A percentile compares a stretch with the other conserved stretches of the same genome.
phyloP scores from a whole-genome alignment of 1,140 invertebrate species.

The Solenopsis fugax region DNA sequence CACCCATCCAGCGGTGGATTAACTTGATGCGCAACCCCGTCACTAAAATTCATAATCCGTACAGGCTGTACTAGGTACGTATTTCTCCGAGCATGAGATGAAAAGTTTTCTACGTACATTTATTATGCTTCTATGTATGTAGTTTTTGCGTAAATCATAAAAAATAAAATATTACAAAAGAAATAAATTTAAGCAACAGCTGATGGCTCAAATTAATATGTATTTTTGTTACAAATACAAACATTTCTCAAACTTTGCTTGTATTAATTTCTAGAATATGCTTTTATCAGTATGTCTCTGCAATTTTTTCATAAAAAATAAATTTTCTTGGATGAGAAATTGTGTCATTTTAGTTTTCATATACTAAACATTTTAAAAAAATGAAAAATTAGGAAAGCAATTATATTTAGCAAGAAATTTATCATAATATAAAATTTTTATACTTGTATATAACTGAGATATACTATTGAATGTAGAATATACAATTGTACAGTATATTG shows the following conservation, averaged over 20 bases:
- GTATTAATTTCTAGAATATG: slow-evolving; percentile 9
- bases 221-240: not conserved
- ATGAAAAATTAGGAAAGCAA: not conserved
- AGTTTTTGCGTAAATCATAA: not conserved
- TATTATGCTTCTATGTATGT: not conserved
- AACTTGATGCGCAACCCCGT: slow-evolving; percentile 74
- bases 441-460: not conserved
- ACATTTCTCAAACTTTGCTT: not conserved
- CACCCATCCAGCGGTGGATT: slow-evolving; percentile 70
- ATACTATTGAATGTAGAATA: not conserved
- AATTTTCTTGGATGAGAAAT: not conserved
- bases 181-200: not conserved
- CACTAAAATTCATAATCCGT: slow-evolving; percentile 75
- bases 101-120: not conserved
- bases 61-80: slow-evolving; percentile 56
- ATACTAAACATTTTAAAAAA: not conserved
- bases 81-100: slow-evolving; percentile 26
- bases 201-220: not conserved
- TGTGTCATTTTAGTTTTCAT: not conserved
- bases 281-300: not conserved
- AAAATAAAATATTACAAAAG: not conserved
- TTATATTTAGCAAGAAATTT: not conserved
- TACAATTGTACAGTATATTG: not conserved
- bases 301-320: not conserved
- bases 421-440: not conserved